A percentile compares a stretch with the other conserved stretches of the same genome.
Conservation (phyloP, 2,113 vertebrate species). For the Benitochromis conjunctus region DNA sequence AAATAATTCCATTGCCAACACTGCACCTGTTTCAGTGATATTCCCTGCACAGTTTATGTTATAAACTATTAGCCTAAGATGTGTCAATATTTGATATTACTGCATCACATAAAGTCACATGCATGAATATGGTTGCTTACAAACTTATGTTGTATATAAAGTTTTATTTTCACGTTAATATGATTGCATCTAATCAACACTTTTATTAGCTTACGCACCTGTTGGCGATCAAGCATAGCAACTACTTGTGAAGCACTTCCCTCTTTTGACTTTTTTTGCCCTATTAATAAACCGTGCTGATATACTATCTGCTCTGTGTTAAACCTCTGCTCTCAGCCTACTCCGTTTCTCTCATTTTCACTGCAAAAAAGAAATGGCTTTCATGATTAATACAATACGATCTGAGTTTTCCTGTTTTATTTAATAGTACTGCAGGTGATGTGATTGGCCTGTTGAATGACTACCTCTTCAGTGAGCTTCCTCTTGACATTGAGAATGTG, state of each 20-base stretch:
- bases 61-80: not conserved
- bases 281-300: not conserved
- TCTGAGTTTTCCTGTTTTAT: not conserved
- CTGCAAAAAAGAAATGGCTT: not conserved
- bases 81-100: not conserved
- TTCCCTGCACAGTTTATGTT: not conserved
- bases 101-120: not conserved
- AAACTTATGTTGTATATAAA: not conserved
- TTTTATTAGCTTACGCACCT: not conserved
- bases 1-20: not conserved
- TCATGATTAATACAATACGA: not conserved
- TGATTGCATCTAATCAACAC: not conserved
- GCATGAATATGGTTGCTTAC: not conserved
- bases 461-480: slow-evolving; percentile 78
- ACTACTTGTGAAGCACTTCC: not conserved
- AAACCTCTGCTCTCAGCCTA: not conserved
- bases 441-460: slow-evolving; percentile 75
- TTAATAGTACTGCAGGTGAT: slow-evolving; percentile 67
- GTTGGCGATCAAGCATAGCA: not conserved
- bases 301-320: not conserved
- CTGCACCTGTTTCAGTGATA: not conserved
- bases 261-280: not conserved
- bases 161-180: not conserved
- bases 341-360: not conserved
- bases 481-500: slow-evolving; percentile 76